Evolutionary conservation across 1,140 invertebrate species (phyloP), one percentile per base, ranked within the genome.

Genomic region (Campodea augens): DNA sequence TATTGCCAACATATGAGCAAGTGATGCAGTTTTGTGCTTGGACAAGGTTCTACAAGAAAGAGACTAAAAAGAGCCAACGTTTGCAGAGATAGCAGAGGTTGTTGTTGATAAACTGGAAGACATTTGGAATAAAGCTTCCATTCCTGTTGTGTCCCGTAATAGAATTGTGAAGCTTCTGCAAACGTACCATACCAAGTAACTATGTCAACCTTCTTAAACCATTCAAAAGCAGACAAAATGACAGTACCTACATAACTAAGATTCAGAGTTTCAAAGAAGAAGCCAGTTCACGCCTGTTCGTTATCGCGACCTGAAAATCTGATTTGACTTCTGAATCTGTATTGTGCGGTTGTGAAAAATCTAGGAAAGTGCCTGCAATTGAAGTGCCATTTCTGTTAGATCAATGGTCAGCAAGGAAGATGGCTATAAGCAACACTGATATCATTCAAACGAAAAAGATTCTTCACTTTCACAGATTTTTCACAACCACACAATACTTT

Each of bases 361-460:
- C n/a, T n/a, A n/a, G n/a, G n/a, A n/a, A n/a, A n/a, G n/a, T n/a
- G n/a, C n/a, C n/a, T n/a, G n/a, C n/a, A n/a, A n/a, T n/a, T n/a
- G 36, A 37, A 37, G 20, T n/a, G 20, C n/a, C 36, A 18, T 37
- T 37, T 37, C 36, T 37, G n/a, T 19, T 37, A n/a, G 36, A 37
- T 37, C 36, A 37, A 37, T 4, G 3, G 20, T 18, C 3, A 4
- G 20, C 15, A 18, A n/a, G 36, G 10, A 37, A 37, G 20, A 37
- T 37, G 36, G 15, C 20, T 10, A 10, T 37, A 3, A n/a, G 20
- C 20, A 19, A 19, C 20, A 10, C 20, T 37, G 36, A 37, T 37
- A 10, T 37, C 15, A 37, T 3, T 18, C 3, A 18, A 10, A 18
- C 36, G 10, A 37, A 19, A 37, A 37, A 37, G 20, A 4, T 37